Conservation (phyloP, 2,797 vertebrate species). For the Gymnopithys bicolor region DNA sequence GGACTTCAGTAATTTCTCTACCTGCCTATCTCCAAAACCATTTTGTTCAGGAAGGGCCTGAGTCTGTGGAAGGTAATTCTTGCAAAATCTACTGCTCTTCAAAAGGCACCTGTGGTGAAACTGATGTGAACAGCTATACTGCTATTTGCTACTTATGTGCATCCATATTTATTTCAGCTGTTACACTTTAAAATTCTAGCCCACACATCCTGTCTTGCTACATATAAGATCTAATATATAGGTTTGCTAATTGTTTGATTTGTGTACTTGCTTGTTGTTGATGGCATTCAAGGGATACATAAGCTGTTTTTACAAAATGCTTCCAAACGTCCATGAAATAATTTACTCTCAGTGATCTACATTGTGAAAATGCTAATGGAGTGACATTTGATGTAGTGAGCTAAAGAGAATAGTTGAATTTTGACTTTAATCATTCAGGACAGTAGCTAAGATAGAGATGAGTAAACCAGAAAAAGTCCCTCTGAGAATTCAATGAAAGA, state of each 20-base stretch:
- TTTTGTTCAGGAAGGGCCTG: neutral
- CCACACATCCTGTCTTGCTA: neutral
- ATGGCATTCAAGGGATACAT: neutral
- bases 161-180: neutral
- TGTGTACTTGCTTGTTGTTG: neutral
- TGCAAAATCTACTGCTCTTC: neutral
- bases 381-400: neutral
- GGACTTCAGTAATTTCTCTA: neutral
- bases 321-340: neutral
- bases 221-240: neutral
- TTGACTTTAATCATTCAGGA: conserved; percentile 36
- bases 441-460: neutral
- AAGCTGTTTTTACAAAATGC: neutral
- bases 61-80: neutral
- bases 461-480: neutral
- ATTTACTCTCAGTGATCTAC: neutral
- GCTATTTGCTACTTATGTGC: neutral
- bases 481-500: neutral
- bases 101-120: neutral
- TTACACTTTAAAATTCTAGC: neutral
- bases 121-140: neutral
- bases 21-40: neutral
- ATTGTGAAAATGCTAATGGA: neutral
- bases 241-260: neutral
- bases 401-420: neutral